A percentile compares a stretch with the other conserved stretches of the same genome.
These are phyloP conservation scores for Mythimna impura DNA, from an alignment of 2,888 invertebrate species.

Conservation along the genomic window DNA sequence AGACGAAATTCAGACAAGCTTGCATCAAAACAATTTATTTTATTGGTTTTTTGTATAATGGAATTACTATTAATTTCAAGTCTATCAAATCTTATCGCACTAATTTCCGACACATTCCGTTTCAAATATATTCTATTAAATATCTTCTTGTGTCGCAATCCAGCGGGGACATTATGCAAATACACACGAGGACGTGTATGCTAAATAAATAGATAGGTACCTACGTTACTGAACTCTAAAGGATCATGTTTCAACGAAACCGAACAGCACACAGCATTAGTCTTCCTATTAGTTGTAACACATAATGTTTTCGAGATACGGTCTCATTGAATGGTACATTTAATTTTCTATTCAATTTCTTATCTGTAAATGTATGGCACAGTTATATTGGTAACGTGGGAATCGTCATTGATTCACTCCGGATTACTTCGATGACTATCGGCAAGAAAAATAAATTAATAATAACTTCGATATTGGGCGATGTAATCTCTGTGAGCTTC, in stretches of 20 bases:
- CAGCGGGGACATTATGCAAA: slow-evolving; percentile 51
- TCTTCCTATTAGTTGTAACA: slow-evolving; percentile 63
- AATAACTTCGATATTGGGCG: slow-evolving; percentile 81
- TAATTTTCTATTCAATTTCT: slow-evolving; percentile 86
- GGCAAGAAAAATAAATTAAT: slow-evolving; percentile 84
- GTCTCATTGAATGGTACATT: slow-evolving; percentile 80
- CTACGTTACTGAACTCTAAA: slow-evolving; percentile 36
- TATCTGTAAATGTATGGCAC: slow-evolving; percentile 82
- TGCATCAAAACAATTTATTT: slow-evolving; percentile 18
- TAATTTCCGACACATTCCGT: slow-evolving; percentile 39
- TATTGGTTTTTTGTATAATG: slow-evolving; percentile 1
- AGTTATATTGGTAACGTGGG: slow-evolving; percentile 85
- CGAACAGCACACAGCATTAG: slow-evolving; percentile 41
- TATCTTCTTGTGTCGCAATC: slow-evolving; percentile 44
- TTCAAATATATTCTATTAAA: slow-evolving; percentile 38
- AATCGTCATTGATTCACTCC: slow-evolving; percentile 81
- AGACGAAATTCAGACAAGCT: slow-evolving; percentile 21
- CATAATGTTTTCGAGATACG: slow-evolving; percentile 68
- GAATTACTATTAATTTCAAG: slow-evolving; percentile 8
- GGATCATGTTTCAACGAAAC: slow-evolving; percentile 47
- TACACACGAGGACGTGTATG: slow-evolving; percentile 41
- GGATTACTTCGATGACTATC: slow-evolving; percentile 87
- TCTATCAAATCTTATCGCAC: slow-evolving; percentile 11
- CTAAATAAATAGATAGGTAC: slow-evolving; percentile 47
- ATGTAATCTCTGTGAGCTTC: slow-evolving; percentile 81